Percentiles rank a stretch among this genome's conserved stretches.
Conservation (phyloP, 2,113 vertebrate species). For the Hyperopisus bebe region DNA sequence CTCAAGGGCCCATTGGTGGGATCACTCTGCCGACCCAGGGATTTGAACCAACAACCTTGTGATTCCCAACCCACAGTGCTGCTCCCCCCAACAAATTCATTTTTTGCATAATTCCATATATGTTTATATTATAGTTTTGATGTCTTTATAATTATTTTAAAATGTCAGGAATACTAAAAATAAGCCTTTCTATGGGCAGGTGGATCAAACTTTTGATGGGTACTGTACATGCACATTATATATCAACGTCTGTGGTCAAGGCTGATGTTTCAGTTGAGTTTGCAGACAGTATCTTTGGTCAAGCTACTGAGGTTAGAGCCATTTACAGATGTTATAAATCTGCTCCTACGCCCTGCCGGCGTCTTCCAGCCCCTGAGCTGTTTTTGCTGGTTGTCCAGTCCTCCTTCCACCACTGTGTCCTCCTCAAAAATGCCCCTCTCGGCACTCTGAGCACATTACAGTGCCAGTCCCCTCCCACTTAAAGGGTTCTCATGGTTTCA, state of each 20-base stretch:
- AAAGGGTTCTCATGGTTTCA: background rate
- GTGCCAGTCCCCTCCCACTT: background rate
- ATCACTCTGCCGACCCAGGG: background rate
- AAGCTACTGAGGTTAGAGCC: background rate
- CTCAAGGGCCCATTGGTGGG: background rate
- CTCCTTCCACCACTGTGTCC: background rate
- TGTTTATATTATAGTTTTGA: background rate
- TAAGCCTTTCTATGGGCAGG: background rate
- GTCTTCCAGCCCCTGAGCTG: too few relatives aligned
- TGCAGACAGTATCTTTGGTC: background rate
- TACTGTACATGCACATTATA: background rate
- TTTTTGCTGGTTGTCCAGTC: background rate
- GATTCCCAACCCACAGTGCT: background rate
- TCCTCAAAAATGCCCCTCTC: background rate
- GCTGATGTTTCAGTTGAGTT: background rate
- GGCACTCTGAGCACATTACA: background rate
- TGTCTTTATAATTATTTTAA: background rate
- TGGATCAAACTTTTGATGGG: background rate
- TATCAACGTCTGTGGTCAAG: background rate
- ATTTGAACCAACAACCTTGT: background rate
- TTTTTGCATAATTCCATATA: background rate
- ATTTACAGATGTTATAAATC: background rate
- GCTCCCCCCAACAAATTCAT: background rate
- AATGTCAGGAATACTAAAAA: background rate
- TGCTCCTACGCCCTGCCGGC: too few relatives aligned